Base-by-base conservation (phyloP, 2,888 invertebrate genomes). In the Ecliptopera silaceata region DNA sequence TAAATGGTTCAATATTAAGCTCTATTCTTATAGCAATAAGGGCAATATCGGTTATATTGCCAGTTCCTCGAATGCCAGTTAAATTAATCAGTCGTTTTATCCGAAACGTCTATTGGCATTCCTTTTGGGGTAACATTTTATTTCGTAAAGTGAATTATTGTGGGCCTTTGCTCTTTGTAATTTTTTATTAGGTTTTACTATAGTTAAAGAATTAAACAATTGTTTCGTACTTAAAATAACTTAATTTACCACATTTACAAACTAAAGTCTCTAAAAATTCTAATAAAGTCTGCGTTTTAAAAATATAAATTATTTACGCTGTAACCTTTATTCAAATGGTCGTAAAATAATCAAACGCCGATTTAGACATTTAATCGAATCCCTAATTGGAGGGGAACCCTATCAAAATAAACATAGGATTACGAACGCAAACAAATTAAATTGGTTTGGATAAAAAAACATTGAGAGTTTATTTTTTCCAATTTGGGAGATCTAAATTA, bases 351-450 rank as follows among this genome's bases (percentile, higher is more conserved):
- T 42, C 54, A 54, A 55, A 63, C 58, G 41, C 61, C 42, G 46
- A 57, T 57, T 54, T 60, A 64, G 63, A 53, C 59, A 63, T 52
- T 68, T 64, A 69, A 68, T 71, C 63, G 64, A 56, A 63, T 64
- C 64, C 65, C 69, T 75, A 78, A 79, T 79, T 74, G 74, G 52
- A 73, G 62, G 39, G n/a, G 68, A 69, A 72, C 67, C 70, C 62
- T 68, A 71, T 61, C 65, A 71, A 77, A 72, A 76, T 71, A 77
- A 77, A 75, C 72, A 75, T 70, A 67, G 70, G 63, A 64, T 68
- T 65, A 65, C 66, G 61, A 66, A 64, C 55, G 62, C 58, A 51
- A 66, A 63, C 62, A 61, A 48, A 71, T 72, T 66, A 70, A 72
- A 71, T 71, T 68, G 69, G 69, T 70, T 70, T 64, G 65, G 58